These are phyloP conservation scores for Ditula angustiorana DNA, from an alignment of 2,888 invertebrate species.

Conservation along the genomic window DNA sequence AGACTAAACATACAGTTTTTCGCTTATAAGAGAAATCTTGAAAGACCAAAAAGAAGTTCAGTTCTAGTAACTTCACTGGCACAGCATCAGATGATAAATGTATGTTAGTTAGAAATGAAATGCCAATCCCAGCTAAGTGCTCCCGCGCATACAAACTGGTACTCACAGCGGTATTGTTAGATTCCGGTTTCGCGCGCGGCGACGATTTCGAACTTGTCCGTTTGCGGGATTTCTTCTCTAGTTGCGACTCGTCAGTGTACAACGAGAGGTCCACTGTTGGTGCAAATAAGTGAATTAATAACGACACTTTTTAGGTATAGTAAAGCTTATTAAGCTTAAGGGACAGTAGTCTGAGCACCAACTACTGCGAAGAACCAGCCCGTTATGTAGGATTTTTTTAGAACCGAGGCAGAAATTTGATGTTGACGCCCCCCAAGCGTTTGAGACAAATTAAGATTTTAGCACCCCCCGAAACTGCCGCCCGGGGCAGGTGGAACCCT, in stretches of 20 bases:
- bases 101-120: slow-evolving; percentile 7
- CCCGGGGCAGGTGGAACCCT: too few species aligned
- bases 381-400: too few species aligned
- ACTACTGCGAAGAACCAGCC: too few species aligned
- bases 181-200: slow-evolving; percentile 55
- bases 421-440: too few species aligned
- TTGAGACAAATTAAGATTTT: too few species aligned
- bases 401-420: too few species aligned
- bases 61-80: slow-evolving; percentile 7
- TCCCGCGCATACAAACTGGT: neutral
- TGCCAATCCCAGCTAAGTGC: neutral
- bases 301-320: neutral
- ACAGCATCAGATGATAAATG: neutral
- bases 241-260: slow-evolving; percentile 93
- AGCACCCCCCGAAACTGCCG: too few species aligned
- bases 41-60: too few species aligned
- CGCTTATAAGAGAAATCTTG: too few species aligned
- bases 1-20: neutral
- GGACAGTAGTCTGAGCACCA: too few species aligned
- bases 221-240: slow-evolving; percentile 86
- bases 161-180: slow-evolving; percentile 60
- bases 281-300: slow-evolving; percentile 38
- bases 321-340: too few species aligned
- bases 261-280: slow-evolving; percentile 93
- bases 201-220: slow-evolving; percentile 70